Evolutionary conservation across 2,797 vertebrate genomes (phyloP), one percentile per base, ranked within the genome.

Genomic region (Hypotaenidia okinawae): DNA sequence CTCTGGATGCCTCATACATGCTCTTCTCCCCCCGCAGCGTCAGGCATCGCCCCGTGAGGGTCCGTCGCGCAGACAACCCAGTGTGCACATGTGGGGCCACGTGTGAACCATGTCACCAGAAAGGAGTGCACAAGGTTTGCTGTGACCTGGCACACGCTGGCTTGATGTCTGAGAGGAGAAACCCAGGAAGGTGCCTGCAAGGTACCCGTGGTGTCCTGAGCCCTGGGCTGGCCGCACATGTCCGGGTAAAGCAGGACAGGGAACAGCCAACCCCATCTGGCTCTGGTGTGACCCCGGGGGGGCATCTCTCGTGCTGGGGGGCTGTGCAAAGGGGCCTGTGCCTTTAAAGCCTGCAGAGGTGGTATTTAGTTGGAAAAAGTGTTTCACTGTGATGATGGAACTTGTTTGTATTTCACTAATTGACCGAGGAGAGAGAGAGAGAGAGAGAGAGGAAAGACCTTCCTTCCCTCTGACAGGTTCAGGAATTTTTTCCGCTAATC

Each of bases 401-500:
- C 94, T 84, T 96, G 97, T 97, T 97, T 97, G 96, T 70, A 64
- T 97, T 97, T 97, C 95, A 94, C 58, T 96, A 97, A 92, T 57
- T 95, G 97, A 96, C 37, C 1, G 55, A 93, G 70, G 61, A 79
- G 37, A 66, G 69, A 77, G 37, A 68, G 11, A 28, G 30, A 72
- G 41, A 91, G 52, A 39, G 61, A 75, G 78, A 88, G 72, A 90
- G 41, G 87, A 68, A 87, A 91, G 90, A 66, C 87, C 94, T 87
- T 95, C 92, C 96, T 97, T 97, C 90, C 96, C 94, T 69, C 27
- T 89, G 84, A 97, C 97, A 79, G 92, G 97, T 96, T 95, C 74
- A 93, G 95, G 96, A 96, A 91, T 97, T 97, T 96, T 97, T 97
- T 94, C 97, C 89, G 11, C 93, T 97, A 97, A 98, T 97, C 95